Percentiles rank a stretch among this genome's conserved stretches.
Evolutionary conservation across 2,797 vertebrate species (phyloP).

Genomic region (Tachyglossus aculeatus): DNA sequence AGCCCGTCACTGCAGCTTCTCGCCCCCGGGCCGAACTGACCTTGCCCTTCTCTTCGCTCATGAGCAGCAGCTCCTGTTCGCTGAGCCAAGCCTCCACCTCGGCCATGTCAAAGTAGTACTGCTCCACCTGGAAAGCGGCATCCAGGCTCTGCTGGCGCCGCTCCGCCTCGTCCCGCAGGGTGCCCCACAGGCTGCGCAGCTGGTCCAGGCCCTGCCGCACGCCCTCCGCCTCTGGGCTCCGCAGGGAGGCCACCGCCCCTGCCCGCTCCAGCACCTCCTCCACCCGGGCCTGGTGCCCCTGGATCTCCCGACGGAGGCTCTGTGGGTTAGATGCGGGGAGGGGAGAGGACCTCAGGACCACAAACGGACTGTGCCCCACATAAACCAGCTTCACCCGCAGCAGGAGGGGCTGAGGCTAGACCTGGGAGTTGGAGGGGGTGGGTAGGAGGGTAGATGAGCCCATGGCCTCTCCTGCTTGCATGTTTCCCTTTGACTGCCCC

Average conservation of each 20-base stretch:
- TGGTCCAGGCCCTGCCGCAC: constrained; percentile 80
- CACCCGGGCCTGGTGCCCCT: constrained; percentile 81
- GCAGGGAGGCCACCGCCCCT: constrained; percentile 78
- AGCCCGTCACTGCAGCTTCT: neutral
- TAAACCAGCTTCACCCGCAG: neutral
- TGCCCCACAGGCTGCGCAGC: constrained; percentile 81
- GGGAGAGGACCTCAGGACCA: neutral
- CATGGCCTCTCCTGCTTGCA: neutral
- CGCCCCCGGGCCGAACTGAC: constrained; percentile 59
- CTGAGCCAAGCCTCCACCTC: constrained; percentile 95
- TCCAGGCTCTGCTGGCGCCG: constrained; percentile 85
- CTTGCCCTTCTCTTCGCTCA: constrained; percentile 96
- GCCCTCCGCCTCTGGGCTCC: constrained; percentile 83
- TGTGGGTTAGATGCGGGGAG: neutral
- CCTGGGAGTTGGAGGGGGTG: neutral
- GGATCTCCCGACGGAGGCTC: constrained; percentile 87
- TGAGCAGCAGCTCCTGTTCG: constrained; percentile 95
- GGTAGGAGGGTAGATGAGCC: neutral
- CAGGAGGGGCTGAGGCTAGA: neutral
- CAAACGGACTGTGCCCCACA: fast-evolving
- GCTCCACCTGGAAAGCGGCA: constrained; percentile 90
- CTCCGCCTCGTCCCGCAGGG: constrained; percentile 84
- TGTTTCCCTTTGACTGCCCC: too few relatives aligned
- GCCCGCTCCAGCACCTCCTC: constrained; percentile 89
- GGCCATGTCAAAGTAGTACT: constrained; percentile 90